Evolutionary conservation across 2,888 invertebrate species (phyloP).

Genomic region (Pycnomerus fuliginosus): DNA sequence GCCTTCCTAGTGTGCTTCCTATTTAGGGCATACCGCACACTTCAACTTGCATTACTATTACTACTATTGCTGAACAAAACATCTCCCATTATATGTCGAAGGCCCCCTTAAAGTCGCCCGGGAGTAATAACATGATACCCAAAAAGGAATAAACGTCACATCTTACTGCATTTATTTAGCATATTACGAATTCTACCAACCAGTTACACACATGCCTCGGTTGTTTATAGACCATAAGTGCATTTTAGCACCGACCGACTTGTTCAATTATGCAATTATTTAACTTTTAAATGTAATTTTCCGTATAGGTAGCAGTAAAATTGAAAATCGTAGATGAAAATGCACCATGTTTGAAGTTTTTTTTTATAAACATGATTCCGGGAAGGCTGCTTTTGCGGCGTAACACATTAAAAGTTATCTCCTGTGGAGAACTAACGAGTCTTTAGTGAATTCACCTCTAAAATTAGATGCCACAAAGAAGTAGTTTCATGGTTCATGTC

Average conservation of each 20-base stretch:
- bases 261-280: slow-evolving; percentile 6
- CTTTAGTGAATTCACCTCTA: slow-evolving; percentile 37
- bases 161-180: too few relatives aligned
- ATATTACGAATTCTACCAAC: slow-evolving; percentile 7
- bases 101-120: too few relatives aligned
- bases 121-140: too few relatives aligned
- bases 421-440: slow-evolving; percentile 36
- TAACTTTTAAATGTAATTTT: slow-evolving; percentile 2
- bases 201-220: slow-evolving; percentile 5
- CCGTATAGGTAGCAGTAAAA: background rate
- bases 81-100: too few relatives aligned
- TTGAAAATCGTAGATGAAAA: slow-evolving; percentile 1
- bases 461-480: slow-evolving; percentile 39
- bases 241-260: background rate
- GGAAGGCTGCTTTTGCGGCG: slow-evolving; percentile 8
- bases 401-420: slow-evolving; percentile 36
- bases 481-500: slow-evolving; percentile 41
- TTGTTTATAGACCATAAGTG: slow-evolving; percentile 7
- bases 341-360: background rate
- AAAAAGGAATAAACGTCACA: too few relatives aligned
- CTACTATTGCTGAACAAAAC: too few relatives aligned
- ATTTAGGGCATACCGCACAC: too few relatives aligned
- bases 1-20: too few relatives aligned
- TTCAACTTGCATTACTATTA: too few relatives aligned
- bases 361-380: slow-evolving; percentile 4